Evolutionary conservation across 2,113 vertebrate species (phyloP).

Genomic region (Noturus placidus): DNA sequence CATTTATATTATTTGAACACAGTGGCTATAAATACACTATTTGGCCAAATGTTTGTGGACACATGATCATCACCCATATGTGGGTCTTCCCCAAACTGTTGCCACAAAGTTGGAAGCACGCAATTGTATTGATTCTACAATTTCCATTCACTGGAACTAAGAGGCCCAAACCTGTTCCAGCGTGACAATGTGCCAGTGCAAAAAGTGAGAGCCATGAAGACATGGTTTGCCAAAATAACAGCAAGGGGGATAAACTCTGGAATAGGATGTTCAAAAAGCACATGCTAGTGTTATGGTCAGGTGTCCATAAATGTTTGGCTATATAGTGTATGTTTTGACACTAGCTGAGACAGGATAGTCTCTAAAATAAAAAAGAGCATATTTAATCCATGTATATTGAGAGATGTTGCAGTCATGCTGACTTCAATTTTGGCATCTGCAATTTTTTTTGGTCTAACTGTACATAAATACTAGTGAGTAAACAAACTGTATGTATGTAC

Average conservation of each 20-base stretch:
- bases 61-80: neutral
- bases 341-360: neutral
- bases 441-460: neutral
- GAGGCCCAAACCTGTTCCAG: neutral
- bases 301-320: neutral
- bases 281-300: neutral
- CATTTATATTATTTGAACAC: neutral
- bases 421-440: neutral
- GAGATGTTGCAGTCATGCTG: neutral
- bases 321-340: neutral
- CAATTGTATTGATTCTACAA: neutral
- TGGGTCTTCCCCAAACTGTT: neutral
- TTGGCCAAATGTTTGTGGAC: neutral
- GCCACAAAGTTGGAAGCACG: neutral
- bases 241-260: neutral
- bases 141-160: too few species aligned
- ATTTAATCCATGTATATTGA: neutral
- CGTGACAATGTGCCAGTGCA: too few species aligned
- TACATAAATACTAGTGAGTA: neutral
- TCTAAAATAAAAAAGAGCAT: fast-evolving
- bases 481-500: neutral
- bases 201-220: neutral
- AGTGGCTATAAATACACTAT: neutral
- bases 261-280: neutral
- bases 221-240: neutral